These are phyloP conservation scores for Andrena minutula DNA, from an alignment of 2,888 invertebrate species.

Conservation along the genomic window DNA sequence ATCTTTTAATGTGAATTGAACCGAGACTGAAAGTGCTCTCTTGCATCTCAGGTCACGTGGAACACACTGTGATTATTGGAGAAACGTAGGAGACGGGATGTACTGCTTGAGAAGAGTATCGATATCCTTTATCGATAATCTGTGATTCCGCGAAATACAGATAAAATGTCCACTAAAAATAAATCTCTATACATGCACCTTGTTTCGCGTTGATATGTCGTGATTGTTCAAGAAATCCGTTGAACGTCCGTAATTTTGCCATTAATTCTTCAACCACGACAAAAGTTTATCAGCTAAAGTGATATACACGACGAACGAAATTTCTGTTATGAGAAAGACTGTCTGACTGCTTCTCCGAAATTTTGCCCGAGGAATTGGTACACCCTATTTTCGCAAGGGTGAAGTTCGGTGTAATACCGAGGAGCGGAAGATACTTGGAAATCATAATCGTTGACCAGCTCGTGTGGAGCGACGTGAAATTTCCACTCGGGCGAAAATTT, in stretches of 20 bases:
- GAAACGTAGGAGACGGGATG: slow-evolving; percentile 20
- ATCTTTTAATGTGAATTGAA: background rate
- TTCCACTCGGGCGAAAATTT: slow-evolving; percentile 40
- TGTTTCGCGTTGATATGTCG: background rate
- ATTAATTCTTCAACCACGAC: too few species aligned
- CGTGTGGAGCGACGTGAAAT: slow-evolving; percentile 18
- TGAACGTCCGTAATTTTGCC: background rate
- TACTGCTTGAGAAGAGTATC: slow-evolving; percentile 28
- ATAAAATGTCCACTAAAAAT: background rate
- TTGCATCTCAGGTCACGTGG: slow-evolving; percentile 21
- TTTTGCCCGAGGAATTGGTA: background rate
- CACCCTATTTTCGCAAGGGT: background rate
- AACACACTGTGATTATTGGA: slow-evolving; percentile 30
- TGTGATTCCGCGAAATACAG: slow-evolving; percentile 12
- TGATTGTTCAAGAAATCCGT: background rate
- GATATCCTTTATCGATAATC: slow-evolving; percentile 30
- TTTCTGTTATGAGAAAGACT: too few species aligned
- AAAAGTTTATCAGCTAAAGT: too few species aligned
- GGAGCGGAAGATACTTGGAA: slow-evolving; percentile 3
- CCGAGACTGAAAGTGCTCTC: background rate
- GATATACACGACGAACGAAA: too few species aligned
- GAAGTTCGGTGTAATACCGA: background rate
- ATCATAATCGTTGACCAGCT: slow-evolving; percentile 32
- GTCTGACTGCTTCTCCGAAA: too few species aligned
- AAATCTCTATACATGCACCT: background rate